phyloP scores from a whole-genome alignment of 2,113 vertebrate species.

The Chamaea fasciata region DNA sequence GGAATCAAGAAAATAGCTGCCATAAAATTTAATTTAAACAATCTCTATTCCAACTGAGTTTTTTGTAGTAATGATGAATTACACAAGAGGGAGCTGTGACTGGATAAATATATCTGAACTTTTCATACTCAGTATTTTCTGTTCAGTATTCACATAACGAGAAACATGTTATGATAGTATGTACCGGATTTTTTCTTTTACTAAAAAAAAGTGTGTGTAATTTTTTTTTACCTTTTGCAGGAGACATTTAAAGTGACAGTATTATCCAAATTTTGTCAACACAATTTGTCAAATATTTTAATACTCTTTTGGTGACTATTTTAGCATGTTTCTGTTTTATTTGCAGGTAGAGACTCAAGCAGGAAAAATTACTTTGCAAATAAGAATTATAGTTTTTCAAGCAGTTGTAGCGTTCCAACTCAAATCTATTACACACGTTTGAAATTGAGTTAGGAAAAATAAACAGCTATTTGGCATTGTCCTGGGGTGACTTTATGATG shows the following conservation, averaged over 20 bases:
- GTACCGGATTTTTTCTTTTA: background rate
- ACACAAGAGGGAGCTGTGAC: slow-evolving; percentile 57
- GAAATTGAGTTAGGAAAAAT: background rate
- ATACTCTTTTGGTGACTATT: background rate
- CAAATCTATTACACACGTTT: background rate
- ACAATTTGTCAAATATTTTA: background rate
- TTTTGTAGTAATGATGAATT: background rate
- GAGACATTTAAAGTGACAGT: background rate
- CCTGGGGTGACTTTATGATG: background rate
- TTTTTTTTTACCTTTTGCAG: background rate
- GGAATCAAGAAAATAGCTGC: background rate
- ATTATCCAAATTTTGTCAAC: background rate
- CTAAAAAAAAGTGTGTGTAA: accelerated
- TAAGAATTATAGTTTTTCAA: background rate
- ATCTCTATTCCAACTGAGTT: background rate
- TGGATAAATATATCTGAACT: background rate
- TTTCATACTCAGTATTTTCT: background rate
- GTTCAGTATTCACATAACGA: background rate
- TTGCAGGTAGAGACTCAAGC: background rate
- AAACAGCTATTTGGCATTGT: background rate
- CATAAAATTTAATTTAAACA: background rate
- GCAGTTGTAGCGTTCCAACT: background rate
- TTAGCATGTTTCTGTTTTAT: background rate
- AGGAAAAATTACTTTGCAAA: background rate
- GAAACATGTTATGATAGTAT: background rate